phyloP scores from a whole-genome alignment of 2,113 vertebrate species.

The Xyliphius kryptos region DNA sequence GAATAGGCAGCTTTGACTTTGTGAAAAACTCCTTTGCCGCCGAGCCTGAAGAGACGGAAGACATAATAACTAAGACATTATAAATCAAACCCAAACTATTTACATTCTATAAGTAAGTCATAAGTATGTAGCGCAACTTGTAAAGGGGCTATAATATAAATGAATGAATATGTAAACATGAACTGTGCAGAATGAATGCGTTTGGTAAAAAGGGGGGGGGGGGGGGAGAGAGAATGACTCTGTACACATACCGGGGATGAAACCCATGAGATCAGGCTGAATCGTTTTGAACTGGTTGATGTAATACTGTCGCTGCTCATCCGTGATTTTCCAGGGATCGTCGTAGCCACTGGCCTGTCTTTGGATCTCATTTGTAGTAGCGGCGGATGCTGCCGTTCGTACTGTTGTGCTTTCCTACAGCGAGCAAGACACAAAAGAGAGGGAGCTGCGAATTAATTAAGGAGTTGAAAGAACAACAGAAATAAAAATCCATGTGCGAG shows the following conservation, averaged over 20 bases:
- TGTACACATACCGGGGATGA: conserved; percentile 85
- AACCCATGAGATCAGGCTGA: conserved; percentile 93
- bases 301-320: conserved; percentile 99
- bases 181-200: too few relatives aligned
- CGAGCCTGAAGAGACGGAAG: conserved; percentile 71
- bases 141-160: too few relatives aligned
- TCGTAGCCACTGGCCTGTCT: conserved; percentile 95
- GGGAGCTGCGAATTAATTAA: too few relatives aligned
- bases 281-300: conserved; percentile 99
- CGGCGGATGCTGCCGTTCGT: conserved; percentile 84
- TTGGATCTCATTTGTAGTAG: conserved; percentile 90
- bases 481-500: not conserved
- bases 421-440: not conserved
- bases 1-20: conserved; percentile 97
- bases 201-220: too few relatives aligned
- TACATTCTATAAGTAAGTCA: too few relatives aligned
- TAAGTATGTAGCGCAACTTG: too few relatives aligned
- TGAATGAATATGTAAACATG: too few relatives aligned
- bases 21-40: conserved; percentile 99
- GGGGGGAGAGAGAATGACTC: too few relatives aligned
- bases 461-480: not conserved
- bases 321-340: conserved; percentile 98
- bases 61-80: too few relatives aligned
- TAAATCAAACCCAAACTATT: too few relatives aligned
- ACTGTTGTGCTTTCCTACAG: conserved; percentile 77